Evolutionary conservation across 2,113 vertebrate species (phyloP).

Genomic region (Buteo buteo): DNA sequence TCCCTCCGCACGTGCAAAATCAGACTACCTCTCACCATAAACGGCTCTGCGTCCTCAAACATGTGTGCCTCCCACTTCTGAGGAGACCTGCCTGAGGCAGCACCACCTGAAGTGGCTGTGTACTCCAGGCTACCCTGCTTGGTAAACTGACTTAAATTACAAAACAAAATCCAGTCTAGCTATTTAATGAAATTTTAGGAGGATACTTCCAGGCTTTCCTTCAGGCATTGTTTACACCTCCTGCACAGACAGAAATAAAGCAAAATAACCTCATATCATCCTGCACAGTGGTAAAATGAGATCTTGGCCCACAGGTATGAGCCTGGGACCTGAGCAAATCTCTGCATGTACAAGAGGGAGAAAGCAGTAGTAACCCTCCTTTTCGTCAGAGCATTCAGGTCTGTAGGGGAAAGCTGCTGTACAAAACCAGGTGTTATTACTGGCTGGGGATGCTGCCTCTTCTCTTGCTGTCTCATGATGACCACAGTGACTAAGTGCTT

Average conservation of each 20-base stretch:
- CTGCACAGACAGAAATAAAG: neutral
- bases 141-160: neutral
- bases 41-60: neutral
- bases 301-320: neutral
- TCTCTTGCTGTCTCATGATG: neutral
- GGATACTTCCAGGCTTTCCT: neutral
- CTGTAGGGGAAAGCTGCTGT: neutral
- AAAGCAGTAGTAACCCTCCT: neutral
- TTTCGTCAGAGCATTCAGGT: neutral
- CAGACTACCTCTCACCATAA: neutral
- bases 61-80: rapidly evolving
- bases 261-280: neutral
- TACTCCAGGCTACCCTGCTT: neutral
- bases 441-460: neutral
- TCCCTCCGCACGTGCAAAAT: neutral
- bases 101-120: neutral
- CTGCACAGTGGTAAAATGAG: neutral
- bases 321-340: neutral
- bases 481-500: neutral
- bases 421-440: neutral
- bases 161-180: neutral
- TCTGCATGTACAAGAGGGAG: neutral
- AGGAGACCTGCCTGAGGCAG: neutral
- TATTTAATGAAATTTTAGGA: neutral
- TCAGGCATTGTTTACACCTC: neutral